These are phyloP conservation scores for Meandrusa payeni DNA, from an alignment of 2,888 invertebrate species.

Conservation along the genomic window DNA sequence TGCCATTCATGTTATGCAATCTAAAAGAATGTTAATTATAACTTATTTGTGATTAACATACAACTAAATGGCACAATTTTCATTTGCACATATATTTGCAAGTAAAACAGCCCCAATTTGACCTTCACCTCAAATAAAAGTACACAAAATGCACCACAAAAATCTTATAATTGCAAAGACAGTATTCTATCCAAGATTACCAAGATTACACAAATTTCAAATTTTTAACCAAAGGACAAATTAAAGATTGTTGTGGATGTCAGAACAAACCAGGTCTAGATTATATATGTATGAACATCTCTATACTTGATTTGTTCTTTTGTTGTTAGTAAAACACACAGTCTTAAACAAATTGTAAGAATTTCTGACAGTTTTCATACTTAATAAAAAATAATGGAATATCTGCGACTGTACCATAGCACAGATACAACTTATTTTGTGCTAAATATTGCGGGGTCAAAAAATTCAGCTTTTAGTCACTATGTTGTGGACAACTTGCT, in stretches of 20 bases:
- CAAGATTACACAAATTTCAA: no score
- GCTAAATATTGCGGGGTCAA: constrained; percentile 30
- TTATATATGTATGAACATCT: neutral
- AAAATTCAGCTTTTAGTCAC: constrained; percentile 34
- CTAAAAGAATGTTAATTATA: constrained; percentile 42
- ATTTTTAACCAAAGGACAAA: no score
- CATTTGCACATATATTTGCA: constrained; percentile 8
- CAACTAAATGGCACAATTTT: constrained; percentile 45
- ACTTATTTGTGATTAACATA: constrained; percentile 54
- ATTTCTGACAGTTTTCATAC: constrained; percentile 22
- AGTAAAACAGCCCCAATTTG: constrained; percentile 40
- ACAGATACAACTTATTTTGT: constrained; percentile 29
- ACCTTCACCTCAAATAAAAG: constrained; percentile 60
- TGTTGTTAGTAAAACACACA: constrained; percentile 63
- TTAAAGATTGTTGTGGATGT: constrained; percentile 13
- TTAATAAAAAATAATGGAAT: constrained; percentile 20
- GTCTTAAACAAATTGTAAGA: constrained; percentile 38
- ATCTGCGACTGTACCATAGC: constrained; percentile 22
- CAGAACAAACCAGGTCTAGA: constrained; percentile 15
- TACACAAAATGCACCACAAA: constrained; percentile 37
- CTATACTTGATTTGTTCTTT: constrained; percentile 37
- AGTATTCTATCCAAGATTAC: no score
- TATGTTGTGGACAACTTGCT: constrained; percentile 27
- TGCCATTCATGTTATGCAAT: constrained; percentile 38
- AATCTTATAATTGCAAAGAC: constrained; percentile 23